These are phyloP conservation scores for Prolemur simus DNA, from an alignment of 2,113 vertebrate genomes.

Conservation along the genomic window DNA sequence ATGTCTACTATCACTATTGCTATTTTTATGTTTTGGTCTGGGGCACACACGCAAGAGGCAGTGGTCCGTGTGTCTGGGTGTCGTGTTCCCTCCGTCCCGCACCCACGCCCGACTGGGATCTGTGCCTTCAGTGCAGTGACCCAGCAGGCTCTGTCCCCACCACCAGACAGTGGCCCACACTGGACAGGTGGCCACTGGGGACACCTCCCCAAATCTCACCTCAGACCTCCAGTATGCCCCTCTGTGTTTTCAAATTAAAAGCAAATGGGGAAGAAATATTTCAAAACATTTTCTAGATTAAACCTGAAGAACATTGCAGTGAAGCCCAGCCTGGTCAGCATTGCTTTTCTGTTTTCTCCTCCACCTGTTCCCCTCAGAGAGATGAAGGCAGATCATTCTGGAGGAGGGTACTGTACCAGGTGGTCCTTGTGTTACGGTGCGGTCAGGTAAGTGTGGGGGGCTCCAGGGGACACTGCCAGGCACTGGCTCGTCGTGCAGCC, in stretches of 20 bases:
- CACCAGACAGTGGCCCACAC: no score
- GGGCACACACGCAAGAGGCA: accelerated
- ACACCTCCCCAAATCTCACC: not conserved
- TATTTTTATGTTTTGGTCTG: not conserved
- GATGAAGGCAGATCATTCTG: not conserved
- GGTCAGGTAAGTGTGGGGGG: not conserved
- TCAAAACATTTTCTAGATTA: not conserved
- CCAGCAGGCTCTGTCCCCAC: not conserved
- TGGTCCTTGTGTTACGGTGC: not conserved
- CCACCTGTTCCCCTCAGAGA: not conserved
- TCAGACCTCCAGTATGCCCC: not conserved
- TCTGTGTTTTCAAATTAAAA: not conserved
- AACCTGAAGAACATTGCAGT: not conserved
- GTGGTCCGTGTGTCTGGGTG: not conserved
- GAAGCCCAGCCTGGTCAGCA: not conserved
- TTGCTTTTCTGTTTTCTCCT: not conserved
- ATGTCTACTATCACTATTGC: no score
- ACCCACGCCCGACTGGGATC: no score
- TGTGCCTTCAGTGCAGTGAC: not conserved
- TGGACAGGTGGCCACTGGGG: not conserved
- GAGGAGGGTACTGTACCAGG: not conserved
- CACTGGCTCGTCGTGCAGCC: not conserved
- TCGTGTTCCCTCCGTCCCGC: not conserved
- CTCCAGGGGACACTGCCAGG: not conserved
- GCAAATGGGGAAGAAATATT: not conserved